phyloP scores from a whole-genome alignment of 2,797 vertebrate genomes.

The Enteromius argenteus region DNA sequence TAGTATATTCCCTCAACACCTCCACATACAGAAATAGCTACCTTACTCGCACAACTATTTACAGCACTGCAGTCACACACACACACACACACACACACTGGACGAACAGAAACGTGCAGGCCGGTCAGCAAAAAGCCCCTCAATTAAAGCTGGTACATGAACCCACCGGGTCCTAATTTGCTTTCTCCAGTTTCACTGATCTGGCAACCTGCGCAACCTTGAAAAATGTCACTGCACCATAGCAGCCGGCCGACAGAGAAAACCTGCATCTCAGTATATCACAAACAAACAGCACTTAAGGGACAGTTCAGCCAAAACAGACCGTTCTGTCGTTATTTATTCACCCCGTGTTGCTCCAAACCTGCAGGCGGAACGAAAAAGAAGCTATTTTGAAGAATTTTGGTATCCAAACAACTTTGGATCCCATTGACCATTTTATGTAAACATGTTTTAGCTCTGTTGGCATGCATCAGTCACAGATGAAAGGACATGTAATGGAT shows the following conservation, averaged over 20 bases:
- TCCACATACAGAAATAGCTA: constrained; percentile 35
- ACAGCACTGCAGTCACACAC: constrained; percentile 20
- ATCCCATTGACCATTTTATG: not conserved
- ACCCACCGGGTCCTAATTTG: constrained; percentile 16
- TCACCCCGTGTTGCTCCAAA: not conserved
- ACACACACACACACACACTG: not conserved
- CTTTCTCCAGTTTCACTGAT: constrained; percentile 41
- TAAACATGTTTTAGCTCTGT: not conserved
- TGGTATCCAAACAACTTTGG: not conserved
- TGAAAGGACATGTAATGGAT: not conserved
- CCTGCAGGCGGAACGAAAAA: not conserved
- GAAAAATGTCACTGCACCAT: constrained; percentile 37
- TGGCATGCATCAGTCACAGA: not conserved
- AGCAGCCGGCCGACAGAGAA: not conserved
- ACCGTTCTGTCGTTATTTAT: not conserved
- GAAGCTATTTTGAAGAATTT: not conserved
- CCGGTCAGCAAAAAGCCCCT: constrained; percentile 36
- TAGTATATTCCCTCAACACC: constrained; percentile 33
- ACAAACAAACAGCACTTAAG: constrained; percentile 14
- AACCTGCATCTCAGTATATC: not conserved
- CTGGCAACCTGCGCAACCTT: constrained; percentile 35
- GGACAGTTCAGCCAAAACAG: not conserved
- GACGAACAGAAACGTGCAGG: constrained; percentile 32
- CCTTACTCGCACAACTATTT: constrained; percentile 38
- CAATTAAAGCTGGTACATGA: constrained; percentile 49